Evolutionary conservation across 1,140 invertebrate genomes (phyloP).

Genomic region (Idris sp.): DNA sequence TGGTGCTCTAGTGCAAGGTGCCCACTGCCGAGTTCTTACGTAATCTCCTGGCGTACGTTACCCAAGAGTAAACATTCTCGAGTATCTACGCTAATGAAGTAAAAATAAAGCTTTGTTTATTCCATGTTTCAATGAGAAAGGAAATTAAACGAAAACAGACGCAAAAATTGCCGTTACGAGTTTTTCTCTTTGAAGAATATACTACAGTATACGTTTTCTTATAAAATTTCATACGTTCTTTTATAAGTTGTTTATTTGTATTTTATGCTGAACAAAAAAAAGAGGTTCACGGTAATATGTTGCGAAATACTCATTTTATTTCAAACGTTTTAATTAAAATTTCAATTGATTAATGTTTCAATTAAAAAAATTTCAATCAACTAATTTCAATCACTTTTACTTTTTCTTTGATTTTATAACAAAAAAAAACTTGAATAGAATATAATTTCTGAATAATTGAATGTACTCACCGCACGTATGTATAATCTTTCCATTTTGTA

Average conservation of each 20-base stretch:
- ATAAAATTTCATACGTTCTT: conserved; percentile 39
- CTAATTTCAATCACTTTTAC: too few species aligned
- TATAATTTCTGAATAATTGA: conserved; percentile 52
- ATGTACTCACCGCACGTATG: conserved; percentile 3
- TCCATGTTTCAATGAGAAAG: conserved; percentile 43
- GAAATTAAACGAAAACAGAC: conserved; percentile 58
- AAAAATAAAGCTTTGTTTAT: conserved; percentile 65
- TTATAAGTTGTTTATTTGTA: too few species aligned
- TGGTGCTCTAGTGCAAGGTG: conserved; percentile 64
- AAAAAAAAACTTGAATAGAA: too few species aligned
- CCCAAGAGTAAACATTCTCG: conserved; percentile 65
- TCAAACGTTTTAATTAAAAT: neutral
- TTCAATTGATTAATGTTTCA: too few species aligned
- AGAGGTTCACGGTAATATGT: conserved; percentile 8
- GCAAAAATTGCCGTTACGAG: conserved; percentile 45
- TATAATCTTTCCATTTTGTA: too few species aligned
- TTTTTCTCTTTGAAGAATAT: conserved; percentile 38
- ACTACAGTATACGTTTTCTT: conserved; percentile 40
- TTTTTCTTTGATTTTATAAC: too few species aligned
- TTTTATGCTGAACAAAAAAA: too few species aligned
- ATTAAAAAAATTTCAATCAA: too few species aligned
- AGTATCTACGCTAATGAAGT: conserved; percentile 63
- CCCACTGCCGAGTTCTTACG: conserved; percentile 66
- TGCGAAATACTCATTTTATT: too few species aligned
- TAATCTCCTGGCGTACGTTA: conserved; percentile 63